Conservation (phyloP, 2,113 vertebrate genomes). For the Myanophis thanlyinensis region DNA sequence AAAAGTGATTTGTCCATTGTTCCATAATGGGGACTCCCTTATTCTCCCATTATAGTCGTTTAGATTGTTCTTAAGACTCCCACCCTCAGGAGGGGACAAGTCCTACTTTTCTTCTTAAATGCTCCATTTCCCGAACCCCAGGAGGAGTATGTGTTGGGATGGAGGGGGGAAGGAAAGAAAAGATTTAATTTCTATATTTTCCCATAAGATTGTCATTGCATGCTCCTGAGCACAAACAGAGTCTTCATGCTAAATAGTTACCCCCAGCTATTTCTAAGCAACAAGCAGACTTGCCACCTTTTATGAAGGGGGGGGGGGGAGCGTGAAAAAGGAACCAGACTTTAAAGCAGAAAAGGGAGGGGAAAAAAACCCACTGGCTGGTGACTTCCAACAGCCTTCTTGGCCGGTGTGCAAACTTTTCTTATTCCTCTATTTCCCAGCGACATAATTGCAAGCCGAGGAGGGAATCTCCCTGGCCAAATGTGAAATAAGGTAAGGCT, state of each 20-base stretch:
- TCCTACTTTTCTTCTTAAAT: constrained; percentile 29
- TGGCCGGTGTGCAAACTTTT: constrained; percentile 53
- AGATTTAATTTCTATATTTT: neutral
- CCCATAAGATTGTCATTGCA: neutral
- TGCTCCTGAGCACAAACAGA: neutral
- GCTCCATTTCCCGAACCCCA: neutral
- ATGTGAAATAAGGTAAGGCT: neutral
- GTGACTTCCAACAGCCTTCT: constrained; percentile 38
- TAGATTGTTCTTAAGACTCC: constrained; percentile 8
- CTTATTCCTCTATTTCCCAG: constrained; percentile 32
- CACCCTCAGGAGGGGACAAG: neutral
- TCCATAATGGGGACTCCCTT: constrained; percentile 3
- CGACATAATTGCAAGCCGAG: constrained; percentile 11
- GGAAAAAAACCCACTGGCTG: constrained; percentile 16
- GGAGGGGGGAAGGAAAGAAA: neutral
- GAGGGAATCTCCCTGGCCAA: neutral
- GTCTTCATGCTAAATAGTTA: neutral
- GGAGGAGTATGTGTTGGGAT: neutral
- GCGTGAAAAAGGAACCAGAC: neutral
- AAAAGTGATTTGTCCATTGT: constrained; percentile 4
- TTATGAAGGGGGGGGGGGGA: neutral
- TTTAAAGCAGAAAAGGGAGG: constrained; percentile 41
- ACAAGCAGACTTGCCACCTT: neutral
- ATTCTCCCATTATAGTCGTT: neutral
- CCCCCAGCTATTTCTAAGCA: neutral